Evolutionary conservation across 2,888 invertebrate species (phyloP), one percentile per base, ranked within the genome.

Genomic region (Xestia xanthographa): DNA sequence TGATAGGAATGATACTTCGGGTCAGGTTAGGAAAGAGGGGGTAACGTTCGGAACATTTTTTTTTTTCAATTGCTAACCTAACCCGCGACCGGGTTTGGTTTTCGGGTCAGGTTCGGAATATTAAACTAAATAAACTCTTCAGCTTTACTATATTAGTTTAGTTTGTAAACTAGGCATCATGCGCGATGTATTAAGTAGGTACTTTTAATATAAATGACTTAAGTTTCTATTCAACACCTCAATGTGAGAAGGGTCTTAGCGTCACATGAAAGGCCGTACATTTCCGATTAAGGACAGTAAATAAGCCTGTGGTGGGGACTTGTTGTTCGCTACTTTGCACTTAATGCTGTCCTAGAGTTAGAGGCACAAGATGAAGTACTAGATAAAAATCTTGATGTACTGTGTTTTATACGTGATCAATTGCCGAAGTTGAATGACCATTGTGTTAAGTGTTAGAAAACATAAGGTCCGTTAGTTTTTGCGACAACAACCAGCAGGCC

Each of bases 311-410:
- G 34, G 68, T 26, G 58, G n/a, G 34, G 68, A 45, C 43, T 72
- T 66, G 8, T 62, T 62, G 34, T 82, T 82, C 41, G 45, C 75
- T 41, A 68, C 56, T 71, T 67, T 56, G 48, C 45, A 34, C 50
- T 38, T 58, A 58, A 58, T 50, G 26, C 17, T n/a, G 41, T n/a
- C 29, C 9, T 22, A 26, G 77, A 82, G 53, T 82, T 60, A 45
- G 6, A 34, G 41, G 14, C 50, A 50, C 34, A 71, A 50, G 45
- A 60, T 77, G 12, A 48, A 26, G 34, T 20, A 43, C 65, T 67
- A 66, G 60, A 77, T 82, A 66, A 34, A 66, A 66, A 76, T 80
- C 65, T 53, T 69, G 34, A 70, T 70, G 0, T 66, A 77, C 48
- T n/a, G 20, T 56, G 34, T 56, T 56, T 17, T 58, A 14, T 50